phyloP scores from a whole-genome alignment of 2,888 invertebrate genomes.

The Gari tellinella region DNA sequence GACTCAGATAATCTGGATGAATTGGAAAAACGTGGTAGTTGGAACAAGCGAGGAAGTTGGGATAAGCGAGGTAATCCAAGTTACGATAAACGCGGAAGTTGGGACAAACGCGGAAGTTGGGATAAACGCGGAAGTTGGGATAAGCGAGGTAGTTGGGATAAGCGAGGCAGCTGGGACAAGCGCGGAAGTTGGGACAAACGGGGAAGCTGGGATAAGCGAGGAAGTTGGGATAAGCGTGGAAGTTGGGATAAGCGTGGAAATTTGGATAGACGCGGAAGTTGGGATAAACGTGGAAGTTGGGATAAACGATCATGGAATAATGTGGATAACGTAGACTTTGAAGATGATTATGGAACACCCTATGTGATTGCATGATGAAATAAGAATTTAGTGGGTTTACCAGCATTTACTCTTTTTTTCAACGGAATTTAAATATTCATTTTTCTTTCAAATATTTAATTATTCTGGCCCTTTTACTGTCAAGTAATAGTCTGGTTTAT shows the following conservation, averaged over 20 bases:
- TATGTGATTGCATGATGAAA: no score
- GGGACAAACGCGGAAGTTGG: neutral
- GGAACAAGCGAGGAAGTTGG: conserved; percentile 1
- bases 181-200: conserved; percentile 51
- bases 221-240: conserved; percentile 50
- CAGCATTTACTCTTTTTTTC: no score
- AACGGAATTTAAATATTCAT: no score
- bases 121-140: conserved; percentile 20
- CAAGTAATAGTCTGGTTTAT: no score
- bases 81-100: neutral
- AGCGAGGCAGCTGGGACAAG: conserved; percentile 51
- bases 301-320: conserved; percentile 24
- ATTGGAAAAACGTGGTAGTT: neutral
- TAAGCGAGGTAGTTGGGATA: conserved; percentile 44
- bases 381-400: no score
- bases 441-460: no score
- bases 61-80: neutral
- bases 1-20: no score
- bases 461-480: no score
- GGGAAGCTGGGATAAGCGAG: conserved; percentile 40
- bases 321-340: no score
- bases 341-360: no score
- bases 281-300: conserved; percentile 58
- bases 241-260: conserved; percentile 38
- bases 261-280: conserved; percentile 43